Evolutionary conservation across 2,797 vertebrate species (phyloP), one percentile per base, ranked within the genome.

Genomic region (Hippopotamyrus pictus): DNA sequence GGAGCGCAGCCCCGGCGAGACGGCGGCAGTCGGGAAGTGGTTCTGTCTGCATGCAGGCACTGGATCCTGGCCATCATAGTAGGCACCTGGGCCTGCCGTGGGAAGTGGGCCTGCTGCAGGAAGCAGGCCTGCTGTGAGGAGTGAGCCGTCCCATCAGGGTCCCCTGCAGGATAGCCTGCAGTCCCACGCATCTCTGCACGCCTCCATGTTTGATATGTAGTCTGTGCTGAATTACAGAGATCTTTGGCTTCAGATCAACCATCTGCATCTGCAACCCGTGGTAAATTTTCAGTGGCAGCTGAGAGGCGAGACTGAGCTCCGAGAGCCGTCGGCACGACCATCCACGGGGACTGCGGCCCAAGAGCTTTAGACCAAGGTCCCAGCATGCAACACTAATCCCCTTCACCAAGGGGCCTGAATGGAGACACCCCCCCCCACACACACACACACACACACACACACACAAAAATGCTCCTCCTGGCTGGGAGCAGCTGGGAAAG

Each of bases 401-500:
- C 57, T 22, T 22, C 17, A 44, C 17, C 37, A 44, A 37, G 57
- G 53, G 53, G 86, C 9, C 12, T 59, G 86, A 62, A 87, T 33
- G 54, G 33, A 87, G 33, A 57, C 54, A 54, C 54, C 37, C 86
- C 37, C 19, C 54, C 53, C n/a, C 12, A 51, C 50, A 9, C 84
- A 5, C 46, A 9, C 84, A 5, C 46, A n/a, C 1, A 48, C n/a
- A n/a, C 12, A 51, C 50, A 9, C 84, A 5, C 46, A 9, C 84
- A 5, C 46, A n/a, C 1, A 48, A n/a, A 83, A 85, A 82, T 90
- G 86, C 62, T 90, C 29, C 87, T 87, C 90, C 89, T 89, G 65
- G 79, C 88, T 46, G 83, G 73, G 51, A 37, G 82, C 79, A 85
- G 88, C 88, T 88, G 89, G 90, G 92, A 92, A 91, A 90, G 62